Percentiles rank a stretch among this genome's conserved stretches.
These are phyloP conservation scores for Chaetophractus vellerosus DNA, from an alignment of 2,797 vertebrate genomes.

Conservation along the genomic window DNA sequence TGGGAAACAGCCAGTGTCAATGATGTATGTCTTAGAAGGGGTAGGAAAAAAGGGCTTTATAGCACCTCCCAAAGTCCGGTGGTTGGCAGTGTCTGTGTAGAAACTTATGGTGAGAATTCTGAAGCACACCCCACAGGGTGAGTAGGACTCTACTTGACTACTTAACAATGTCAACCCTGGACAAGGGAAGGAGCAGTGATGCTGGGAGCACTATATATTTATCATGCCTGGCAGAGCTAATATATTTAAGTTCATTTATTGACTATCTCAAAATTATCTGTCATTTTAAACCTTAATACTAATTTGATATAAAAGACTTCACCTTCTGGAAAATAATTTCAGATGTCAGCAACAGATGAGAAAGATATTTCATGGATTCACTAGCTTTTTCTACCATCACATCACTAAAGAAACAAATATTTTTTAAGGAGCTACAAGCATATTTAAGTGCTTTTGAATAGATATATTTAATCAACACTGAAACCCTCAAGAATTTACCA, in stretches of 20 bases:
- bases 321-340: constrained; percentile 47
- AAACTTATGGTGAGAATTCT: background rate
- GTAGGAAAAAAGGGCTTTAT: background rate
- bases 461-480: background rate
- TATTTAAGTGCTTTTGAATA: constrained; percentile 19
- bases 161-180: background rate
- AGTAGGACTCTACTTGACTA: background rate
- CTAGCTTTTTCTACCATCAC: background rate
- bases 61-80: background rate
- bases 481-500: background rate
- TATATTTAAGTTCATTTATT: background rate
- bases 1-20: background rate
- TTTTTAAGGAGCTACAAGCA: background rate
- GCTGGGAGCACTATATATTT: background rate
- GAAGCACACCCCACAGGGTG: background rate
- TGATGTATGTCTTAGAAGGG: background rate
- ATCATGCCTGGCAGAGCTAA: background rate
- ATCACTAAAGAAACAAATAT: constrained; percentile 16
- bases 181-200: background rate
- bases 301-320: constrained; percentile 11
- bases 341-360: background rate
- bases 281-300: constrained; percentile 42
- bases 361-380: constrained; percentile 3
- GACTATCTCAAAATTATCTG: background rate
- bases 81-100: background rate